Evolutionary conservation across 2,797 vertebrate species (phyloP), one percentile per base, ranked within the genome.

Genomic region (Rhabdomys pumilio): DNA sequence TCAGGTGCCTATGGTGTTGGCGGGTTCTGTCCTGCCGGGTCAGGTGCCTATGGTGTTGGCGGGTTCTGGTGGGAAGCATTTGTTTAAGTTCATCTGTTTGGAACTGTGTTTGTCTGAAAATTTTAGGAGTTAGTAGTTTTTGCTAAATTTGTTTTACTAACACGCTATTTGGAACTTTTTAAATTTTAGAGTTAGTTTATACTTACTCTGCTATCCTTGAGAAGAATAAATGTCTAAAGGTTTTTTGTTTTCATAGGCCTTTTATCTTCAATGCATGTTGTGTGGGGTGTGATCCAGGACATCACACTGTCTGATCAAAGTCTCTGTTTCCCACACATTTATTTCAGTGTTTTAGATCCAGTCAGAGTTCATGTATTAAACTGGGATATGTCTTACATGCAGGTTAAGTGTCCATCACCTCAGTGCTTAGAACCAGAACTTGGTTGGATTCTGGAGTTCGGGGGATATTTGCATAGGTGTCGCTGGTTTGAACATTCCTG

Each of bases 91-190:
- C 9, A 41, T 24, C 44, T 63, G 31, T 57, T 93, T 59, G 41
- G 19, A 4, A 47, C 20, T 82, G 65, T 31, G 10, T 80, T 44
- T 53, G 8, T 72, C 11, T 61, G 6, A 4, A 22, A 24, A 9
- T 90, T 87, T 89, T 84, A 72, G 38, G n/a, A 53, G 8, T 72
- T 86, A 81, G 22, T 82, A 57, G 41, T 47, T 95, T 90, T 81
- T 57, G 55, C 86, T 75, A 10, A 92, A 50, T 86, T 67, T 90
- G 44, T 55, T 90, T 7, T 6, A 47, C 19, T 44, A 22, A 55
- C n/a, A 3, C 26, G 59, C 0, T 85, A 47, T 53, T 67, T 50
- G 38, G 47, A 87, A 73, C 85, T 50, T 19, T 92, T 91, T 92
- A 90, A 69, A 38, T 90, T 92, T 80, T 87, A 77, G 47, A 15